A percentile compares a stretch with the other conserved stretches of the same genome.
These are phyloP conservation scores for Diabrotica virgifera DNA, from an alignment of 1,140 invertebrate genomes.

Conservation along the genomic window DNA sequence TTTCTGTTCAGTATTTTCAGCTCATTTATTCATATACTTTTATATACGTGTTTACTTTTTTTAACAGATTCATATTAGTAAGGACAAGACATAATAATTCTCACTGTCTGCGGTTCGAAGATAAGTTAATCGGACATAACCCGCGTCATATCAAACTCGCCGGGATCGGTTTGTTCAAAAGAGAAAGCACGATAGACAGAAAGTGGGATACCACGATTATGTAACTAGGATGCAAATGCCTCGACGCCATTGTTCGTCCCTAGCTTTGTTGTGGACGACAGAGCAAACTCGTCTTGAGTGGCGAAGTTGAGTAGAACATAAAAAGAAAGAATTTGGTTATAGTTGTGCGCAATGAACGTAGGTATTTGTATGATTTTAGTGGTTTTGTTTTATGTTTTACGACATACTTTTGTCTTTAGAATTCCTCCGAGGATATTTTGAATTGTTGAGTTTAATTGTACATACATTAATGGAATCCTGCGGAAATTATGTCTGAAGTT, in stretches of 20 bases:
- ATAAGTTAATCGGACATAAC: not conserved
- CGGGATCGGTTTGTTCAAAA: not conserved
- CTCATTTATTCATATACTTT: no score
- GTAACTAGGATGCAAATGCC: slow-evolving; percentile 1
- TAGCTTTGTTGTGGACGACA: not conserved
- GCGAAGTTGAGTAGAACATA: not conserved
- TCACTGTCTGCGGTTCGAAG: not conserved
- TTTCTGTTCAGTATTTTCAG: no score
- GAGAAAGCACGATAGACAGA: not conserved
- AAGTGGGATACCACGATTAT: not conserved
- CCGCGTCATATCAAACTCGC: not conserved
- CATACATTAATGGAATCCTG: no score
- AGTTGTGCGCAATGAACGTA: not conserved
- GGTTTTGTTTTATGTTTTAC: not conserved
- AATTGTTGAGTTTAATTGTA: no score
- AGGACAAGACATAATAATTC: not conserved
- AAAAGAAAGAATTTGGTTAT: not conserved
- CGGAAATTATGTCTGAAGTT: no score
- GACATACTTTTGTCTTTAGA: not conserved
- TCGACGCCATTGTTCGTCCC: not conserved
- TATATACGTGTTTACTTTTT: no score
- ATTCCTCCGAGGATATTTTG: no score
- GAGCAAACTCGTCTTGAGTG: not conserved
- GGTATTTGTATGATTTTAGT: not conserved
- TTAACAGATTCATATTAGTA: not conserved